Conservation (phyloP, 2,797 vertebrate species). For the Neomorphus geoffroyi region DNA sequence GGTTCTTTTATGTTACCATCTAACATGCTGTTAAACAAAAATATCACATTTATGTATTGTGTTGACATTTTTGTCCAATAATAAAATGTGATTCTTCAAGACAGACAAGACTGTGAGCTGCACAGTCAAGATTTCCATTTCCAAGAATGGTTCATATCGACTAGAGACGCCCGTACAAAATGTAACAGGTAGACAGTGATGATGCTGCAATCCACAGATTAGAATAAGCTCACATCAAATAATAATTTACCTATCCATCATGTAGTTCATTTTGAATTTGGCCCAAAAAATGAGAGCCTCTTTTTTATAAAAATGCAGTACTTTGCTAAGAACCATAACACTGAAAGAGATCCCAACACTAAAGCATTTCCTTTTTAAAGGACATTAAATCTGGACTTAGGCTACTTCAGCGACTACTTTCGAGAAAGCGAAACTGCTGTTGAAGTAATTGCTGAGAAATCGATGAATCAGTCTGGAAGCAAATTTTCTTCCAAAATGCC, state of each 20-base stretch:
- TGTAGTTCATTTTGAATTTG: not conserved
- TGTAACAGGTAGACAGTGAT: not conserved
- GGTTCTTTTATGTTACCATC: not conserved
- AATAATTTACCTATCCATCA: not conserved
- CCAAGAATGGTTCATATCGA: not conserved
- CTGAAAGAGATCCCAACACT: not conserved
- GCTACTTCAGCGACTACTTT: not conserved
- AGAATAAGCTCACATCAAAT: not conserved
- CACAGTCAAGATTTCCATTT: not conserved
- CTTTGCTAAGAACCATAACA: not conserved
- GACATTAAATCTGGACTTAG: not conserved
- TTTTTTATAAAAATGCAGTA: not conserved
- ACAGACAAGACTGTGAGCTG: not conserved
- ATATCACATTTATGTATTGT: not conserved
- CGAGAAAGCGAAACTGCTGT: not conserved
- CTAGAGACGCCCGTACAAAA: not conserved
- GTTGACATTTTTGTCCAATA: not conserved
- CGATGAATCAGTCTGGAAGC: constrained; percentile 16
- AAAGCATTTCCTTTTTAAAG: not conserved
- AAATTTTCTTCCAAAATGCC: constrained; percentile 12
- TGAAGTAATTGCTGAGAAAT: constrained; percentile 22
- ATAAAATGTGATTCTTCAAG: not conserved
- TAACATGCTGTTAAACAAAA: not conserved
- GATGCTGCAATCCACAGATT: rapidly evolving
- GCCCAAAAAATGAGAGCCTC: not conserved